Percentiles rank a stretch among this genome's conserved stretches.
These are phyloP conservation scores for Apodemia zela DNA, from an alignment of 2,888 invertebrate genomes.

Conservation along the genomic window DNA sequence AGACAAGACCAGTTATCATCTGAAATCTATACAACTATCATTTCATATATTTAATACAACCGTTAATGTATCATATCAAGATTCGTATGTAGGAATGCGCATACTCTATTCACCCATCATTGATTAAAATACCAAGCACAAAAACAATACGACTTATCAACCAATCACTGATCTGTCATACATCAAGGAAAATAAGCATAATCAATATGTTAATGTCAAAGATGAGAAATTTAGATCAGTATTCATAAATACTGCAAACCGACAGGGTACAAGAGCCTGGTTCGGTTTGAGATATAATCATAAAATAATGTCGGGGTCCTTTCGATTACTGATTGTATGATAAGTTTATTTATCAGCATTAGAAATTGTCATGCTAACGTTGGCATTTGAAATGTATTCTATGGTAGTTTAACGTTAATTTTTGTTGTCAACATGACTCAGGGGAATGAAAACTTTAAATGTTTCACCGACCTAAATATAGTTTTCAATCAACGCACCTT, in stretches of 20 bases:
- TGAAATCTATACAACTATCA: too few species aligned
- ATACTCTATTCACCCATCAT: not conserved
- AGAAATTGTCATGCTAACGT: slow-evolving; percentile 34
- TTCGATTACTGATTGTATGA: slow-evolving; percentile 46
- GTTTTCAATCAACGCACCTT: too few species aligned
- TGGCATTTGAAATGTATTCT: not conserved
- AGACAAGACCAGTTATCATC: too few species aligned
- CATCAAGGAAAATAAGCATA: slow-evolving; percentile 67
- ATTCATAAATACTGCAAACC: slow-evolving; percentile 58
- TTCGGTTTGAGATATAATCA: slow-evolving; percentile 62
- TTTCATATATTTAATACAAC: too few species aligned
- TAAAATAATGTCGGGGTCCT: slow-evolving; percentile 52
- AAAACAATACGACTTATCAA: not conserved
- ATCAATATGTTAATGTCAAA: slow-evolving; percentile 76
- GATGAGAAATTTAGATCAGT: slow-evolving; percentile 70
- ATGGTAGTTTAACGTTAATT: not conserved
- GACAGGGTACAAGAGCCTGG: slow-evolving; percentile 59
- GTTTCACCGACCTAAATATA: not conserved
- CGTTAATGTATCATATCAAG: not conserved
- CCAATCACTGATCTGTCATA: slow-evolving; percentile 47
- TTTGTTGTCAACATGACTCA: slow-evolving; percentile 1
- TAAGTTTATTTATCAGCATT: slow-evolving; percentile 48
- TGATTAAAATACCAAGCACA: not conserved
- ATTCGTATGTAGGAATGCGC: not conserved
- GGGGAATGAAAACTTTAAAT: not conserved